Evolutionary conservation across 2,113 vertebrate genomes (phyloP).

Genomic region (Trogon melanurus): DNA sequence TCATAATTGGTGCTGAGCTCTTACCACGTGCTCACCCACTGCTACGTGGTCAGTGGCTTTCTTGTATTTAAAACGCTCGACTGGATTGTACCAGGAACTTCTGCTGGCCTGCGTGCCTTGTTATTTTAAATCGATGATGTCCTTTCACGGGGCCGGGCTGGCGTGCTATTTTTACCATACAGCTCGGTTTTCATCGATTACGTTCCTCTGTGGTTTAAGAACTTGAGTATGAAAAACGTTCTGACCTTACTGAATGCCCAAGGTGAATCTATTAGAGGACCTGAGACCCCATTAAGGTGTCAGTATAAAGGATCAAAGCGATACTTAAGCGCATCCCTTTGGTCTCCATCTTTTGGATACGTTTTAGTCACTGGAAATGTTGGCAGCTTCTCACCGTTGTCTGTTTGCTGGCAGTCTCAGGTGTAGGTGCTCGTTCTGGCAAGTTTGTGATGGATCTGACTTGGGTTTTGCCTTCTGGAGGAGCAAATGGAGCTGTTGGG

Average conservation of each 20-base stretch:
- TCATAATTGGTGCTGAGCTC: rapidly evolving
- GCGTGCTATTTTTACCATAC: not conserved
- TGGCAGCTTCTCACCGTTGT: not conserved
- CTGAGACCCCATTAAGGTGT: not conserved
- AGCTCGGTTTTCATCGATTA: not conserved
- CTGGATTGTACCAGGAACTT: not conserved
- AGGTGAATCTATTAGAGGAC: not conserved
- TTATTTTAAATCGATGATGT: not conserved
- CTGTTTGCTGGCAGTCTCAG: rapidly evolving
- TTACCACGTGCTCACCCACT: rapidly evolving
- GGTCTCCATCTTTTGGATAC: not conserved
- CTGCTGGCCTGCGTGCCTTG: rapidly evolving
- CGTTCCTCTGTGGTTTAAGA: not conserved
- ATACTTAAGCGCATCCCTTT: not conserved
- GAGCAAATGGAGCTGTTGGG: rapidly evolving
- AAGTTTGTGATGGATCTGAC: not conserved
- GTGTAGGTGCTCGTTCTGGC: not conserved
- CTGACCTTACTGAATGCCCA: conserved; percentile 1
- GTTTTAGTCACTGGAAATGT: not conserved
- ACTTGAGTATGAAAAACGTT: not conserved
- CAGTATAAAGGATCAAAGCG: not conserved
- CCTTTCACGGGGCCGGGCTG: not conserved
- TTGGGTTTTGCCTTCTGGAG: too few species aligned
- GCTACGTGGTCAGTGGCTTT: not conserved
- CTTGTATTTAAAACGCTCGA: rapidly evolving